These are phyloP conservation scores for Esperia sulphurella DNA, from an alignment of 2,888 invertebrate genomes.

Conservation along the genomic window DNA sequence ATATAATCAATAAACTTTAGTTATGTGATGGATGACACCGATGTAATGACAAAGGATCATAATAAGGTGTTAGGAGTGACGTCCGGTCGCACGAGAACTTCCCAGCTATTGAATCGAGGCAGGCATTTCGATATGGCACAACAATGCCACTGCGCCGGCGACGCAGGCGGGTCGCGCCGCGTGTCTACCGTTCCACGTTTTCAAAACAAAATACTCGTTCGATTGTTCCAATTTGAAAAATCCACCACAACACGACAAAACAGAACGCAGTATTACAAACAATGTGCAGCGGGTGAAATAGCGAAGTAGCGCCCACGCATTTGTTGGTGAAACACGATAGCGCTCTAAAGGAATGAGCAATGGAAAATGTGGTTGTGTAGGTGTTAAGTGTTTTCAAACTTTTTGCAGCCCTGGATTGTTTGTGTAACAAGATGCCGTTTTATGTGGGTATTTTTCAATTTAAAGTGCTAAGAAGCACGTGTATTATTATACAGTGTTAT, in stretches of 20 bases:
- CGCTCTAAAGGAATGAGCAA: constrained; percentile 28
- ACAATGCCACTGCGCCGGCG: constrained; percentile 51
- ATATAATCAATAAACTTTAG: no score
- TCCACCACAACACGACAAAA: constrained; percentile 69
- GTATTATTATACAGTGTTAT: no score
- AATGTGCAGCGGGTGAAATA: constrained; percentile 41
- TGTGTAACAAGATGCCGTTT: constrained; percentile 41
- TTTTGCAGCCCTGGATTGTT: constrained; percentile 37
- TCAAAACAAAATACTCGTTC: constrained; percentile 65
- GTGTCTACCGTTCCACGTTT: constrained; percentile 53
- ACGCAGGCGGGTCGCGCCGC: constrained; percentile 41
- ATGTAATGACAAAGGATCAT: constrained; percentile 6
- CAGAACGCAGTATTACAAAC: constrained; percentile 64
- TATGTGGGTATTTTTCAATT: constrained; percentile 42
- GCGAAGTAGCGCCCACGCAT: constrained; percentile 29
- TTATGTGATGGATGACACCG: no score
- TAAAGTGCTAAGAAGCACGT: no score
- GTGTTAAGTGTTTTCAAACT: constrained; percentile 30
- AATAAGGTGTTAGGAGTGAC: constrained; percentile 33
- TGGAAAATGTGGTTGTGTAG: constrained; percentile 57
- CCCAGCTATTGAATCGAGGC: constrained; percentile 44
- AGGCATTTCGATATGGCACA: constrained; percentile 50
- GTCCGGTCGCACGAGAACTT: constrained; percentile 60
- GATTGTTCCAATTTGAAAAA: constrained; percentile 68
- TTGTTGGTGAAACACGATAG: constrained; percentile 34